These are phyloP conservation scores for Rhinophrynus dorsalis DNA, from an alignment of 2,797 vertebrate species.

Conservation along the genomic window DNA sequence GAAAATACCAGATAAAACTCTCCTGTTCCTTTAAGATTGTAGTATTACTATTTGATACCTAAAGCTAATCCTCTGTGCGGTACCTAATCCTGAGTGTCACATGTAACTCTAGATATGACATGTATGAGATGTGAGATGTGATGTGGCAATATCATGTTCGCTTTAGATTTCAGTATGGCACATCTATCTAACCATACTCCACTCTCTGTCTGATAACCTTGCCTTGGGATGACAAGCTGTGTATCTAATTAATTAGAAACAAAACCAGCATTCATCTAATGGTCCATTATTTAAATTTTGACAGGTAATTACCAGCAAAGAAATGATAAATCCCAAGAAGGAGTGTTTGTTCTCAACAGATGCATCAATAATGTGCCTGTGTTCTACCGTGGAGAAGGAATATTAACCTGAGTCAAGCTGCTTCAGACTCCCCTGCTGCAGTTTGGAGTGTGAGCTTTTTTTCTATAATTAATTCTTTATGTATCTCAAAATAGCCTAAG, in stretches of 20 bases:
- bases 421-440: slow-evolving; percentile 2
- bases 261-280: slow-evolving; percentile 48
- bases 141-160: slow-evolving; percentile 15
- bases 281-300: slow-evolving; percentile 59
- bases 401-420: slow-evolving; percentile 45
- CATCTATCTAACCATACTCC: slow-evolving; percentile 39
- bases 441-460: slow-evolving; percentile 10
- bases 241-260: slow-evolving; percentile 61
- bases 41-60: too few species aligned
- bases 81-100: neutral
- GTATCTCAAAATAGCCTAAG: slow-evolving; percentile 23
- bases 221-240: slow-evolving; percentile 57
- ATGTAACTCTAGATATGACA: neutral
- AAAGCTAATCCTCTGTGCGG: too few species aligned
- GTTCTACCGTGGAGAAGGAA: slow-evolving; percentile 35
- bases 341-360: slow-evolving; percentile 56
- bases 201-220: slow-evolving; percentile 55
- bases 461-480: slow-evolving; percentile 39
- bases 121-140: neutral
- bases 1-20: too few species aligned
- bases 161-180: slow-evolving; percentile 34
- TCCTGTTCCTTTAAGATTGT: too few species aligned
- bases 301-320: slow-evolving; percentile 60
- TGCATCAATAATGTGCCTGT: slow-evolving; percentile 47
- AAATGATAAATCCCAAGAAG: slow-evolving; percentile 54